Conservation (phyloP, 2,888 invertebrate species). For the Galerucella pusilla region DNA sequence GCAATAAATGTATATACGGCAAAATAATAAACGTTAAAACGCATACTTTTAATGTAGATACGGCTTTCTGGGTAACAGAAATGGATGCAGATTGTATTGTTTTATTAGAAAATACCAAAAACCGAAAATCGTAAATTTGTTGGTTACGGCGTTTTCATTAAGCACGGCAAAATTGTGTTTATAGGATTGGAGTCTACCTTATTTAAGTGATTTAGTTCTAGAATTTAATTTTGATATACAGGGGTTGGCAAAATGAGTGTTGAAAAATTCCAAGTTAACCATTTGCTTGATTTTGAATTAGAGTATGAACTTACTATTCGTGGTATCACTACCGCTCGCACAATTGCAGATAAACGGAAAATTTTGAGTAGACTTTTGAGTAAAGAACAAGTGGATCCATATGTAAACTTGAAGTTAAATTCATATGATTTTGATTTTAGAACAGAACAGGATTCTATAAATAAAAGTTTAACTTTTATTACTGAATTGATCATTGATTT, state of each 20-base stretch:
- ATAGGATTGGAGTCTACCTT: too few species aligned
- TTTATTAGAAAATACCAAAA: too few species aligned
- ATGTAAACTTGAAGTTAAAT: slow-evolving; percentile 10
- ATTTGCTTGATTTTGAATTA: slow-evolving; percentile 20
- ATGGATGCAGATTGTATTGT: too few species aligned
- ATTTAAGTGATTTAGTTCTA: too few species aligned
- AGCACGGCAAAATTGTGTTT: too few species aligned
- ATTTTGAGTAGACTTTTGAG: slow-evolving; percentile 23
- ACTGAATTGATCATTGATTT: background rate
- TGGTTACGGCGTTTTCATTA: too few species aligned
- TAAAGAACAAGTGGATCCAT: slow-evolving; percentile 21
- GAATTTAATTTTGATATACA: too few species aligned
- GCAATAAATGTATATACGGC: too few species aligned
- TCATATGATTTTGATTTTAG: background rate
- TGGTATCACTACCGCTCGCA: background rate
- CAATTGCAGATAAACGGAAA: slow-evolving; percentile 28
- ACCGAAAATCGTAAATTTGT: too few species aligned
- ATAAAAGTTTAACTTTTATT: background rate
- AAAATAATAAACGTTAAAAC: too few species aligned
- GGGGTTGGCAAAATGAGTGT: slow-evolving; percentile 21
- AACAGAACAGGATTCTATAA: background rate
- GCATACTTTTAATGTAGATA: too few species aligned
- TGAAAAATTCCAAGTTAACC: slow-evolving; percentile 20
- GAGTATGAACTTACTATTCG: background rate
- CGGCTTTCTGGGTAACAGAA: too few species aligned